Evolutionary conservation across 2,888 invertebrate genomes (phyloP).

Genomic region (Parascotia fuliginaria): DNA sequence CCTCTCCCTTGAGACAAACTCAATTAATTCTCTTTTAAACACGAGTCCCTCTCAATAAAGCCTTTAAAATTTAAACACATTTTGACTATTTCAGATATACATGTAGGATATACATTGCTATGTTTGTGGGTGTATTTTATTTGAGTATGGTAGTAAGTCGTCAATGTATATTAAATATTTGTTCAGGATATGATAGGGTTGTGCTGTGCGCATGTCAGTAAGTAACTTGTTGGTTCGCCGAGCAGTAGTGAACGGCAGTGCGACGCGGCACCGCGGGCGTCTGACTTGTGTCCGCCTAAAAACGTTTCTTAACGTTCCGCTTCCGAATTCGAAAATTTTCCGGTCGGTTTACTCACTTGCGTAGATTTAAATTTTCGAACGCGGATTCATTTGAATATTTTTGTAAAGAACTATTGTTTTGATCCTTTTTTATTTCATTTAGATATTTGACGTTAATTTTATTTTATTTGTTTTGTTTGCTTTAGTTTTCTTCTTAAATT

Average conservation of each 20-base stretch:
- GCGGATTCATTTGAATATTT: not conserved
- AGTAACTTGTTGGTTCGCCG: constrained; percentile 81
- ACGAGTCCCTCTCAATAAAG: constrained; percentile 69
- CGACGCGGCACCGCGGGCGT: constrained; percentile 69
- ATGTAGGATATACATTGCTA: constrained; percentile 32
- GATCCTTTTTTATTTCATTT: not conserved
- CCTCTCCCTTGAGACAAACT: constrained; percentile 80
- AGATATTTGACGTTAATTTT: not conserved
- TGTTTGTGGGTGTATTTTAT: constrained; percentile 10
- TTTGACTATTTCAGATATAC: constrained; percentile 52
- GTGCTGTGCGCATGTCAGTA: constrained; percentile 77
- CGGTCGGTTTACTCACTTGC: constrained; percentile 37
- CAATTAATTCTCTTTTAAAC: constrained; percentile 81
- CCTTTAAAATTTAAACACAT: constrained; percentile 80
- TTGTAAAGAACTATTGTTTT: not conserved
- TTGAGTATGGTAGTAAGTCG: constrained; percentile 28
- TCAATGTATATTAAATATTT: constrained; percentile 44
- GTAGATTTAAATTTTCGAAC: constrained; percentile 19
- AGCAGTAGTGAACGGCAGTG: constrained; percentile 74
- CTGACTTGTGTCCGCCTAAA: constrained; percentile 57
- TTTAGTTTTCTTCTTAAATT: not conserved
- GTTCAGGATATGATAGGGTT: constrained; percentile 52
- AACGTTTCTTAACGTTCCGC: constrained; percentile 52
- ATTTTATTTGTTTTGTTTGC: not conserved
- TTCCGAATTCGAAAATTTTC: constrained; percentile 52